These are phyloP conservation scores for Myripristis murdjan DNA, from an alignment of 2,797 vertebrate species.

Conservation along the genomic window DNA sequence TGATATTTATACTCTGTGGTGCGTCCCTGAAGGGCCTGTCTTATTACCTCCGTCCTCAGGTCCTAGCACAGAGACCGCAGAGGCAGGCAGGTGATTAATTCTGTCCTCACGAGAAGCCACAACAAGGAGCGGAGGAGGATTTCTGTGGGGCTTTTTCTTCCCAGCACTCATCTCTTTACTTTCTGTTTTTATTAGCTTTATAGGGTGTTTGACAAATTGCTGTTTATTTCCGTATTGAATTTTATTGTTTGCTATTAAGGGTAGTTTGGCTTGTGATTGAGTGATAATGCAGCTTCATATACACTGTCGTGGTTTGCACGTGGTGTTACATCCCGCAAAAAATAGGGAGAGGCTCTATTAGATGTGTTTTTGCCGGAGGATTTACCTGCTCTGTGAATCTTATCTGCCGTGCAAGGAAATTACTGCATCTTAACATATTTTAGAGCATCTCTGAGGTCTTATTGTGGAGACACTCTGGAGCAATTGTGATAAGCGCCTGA, in stretches of 20 bases:
- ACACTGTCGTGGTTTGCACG: slow-evolving; percentile 45
- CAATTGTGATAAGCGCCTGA: slow-evolving; percentile 91
- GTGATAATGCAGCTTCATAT: background rate
- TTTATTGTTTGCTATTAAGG: slow-evolving; percentile 56
- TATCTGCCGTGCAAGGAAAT: slow-evolving; percentile 90
- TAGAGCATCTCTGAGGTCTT: slow-evolving; percentile 89
- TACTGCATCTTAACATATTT: slow-evolving; percentile 90
- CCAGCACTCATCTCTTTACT: slow-evolving; percentile 57
- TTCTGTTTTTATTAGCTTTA: slow-evolving; percentile 31
- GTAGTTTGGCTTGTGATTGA: slow-evolving; percentile 54
- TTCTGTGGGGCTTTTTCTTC: slow-evolving; percentile 62
- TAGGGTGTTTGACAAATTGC: background rate
- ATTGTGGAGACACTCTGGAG: slow-evolving; percentile 89
- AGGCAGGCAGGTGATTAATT: slow-evolving; percentile 99
- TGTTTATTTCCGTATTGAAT: slow-evolving; percentile 57
- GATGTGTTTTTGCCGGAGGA: slow-evolving; percentile 86
- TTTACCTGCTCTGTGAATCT: slow-evolving; percentile 91
- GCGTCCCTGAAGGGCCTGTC: slow-evolving; percentile 96
- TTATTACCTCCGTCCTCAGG: slow-evolving; percentile 98
- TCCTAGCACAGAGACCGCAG: slow-evolving; percentile 93
- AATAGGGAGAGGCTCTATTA: slow-evolving; percentile 29
- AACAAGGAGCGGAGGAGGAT: slow-evolving; percentile 90
- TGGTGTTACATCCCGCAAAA: slow-evolving; percentile 75
- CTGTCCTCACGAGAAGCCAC: slow-evolving; percentile 93
- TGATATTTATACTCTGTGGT: slow-evolving; percentile 95